phyloP scores from a whole-genome alignment of 2,888 invertebrate genomes.

The Lochmaea capreae region DNA sequence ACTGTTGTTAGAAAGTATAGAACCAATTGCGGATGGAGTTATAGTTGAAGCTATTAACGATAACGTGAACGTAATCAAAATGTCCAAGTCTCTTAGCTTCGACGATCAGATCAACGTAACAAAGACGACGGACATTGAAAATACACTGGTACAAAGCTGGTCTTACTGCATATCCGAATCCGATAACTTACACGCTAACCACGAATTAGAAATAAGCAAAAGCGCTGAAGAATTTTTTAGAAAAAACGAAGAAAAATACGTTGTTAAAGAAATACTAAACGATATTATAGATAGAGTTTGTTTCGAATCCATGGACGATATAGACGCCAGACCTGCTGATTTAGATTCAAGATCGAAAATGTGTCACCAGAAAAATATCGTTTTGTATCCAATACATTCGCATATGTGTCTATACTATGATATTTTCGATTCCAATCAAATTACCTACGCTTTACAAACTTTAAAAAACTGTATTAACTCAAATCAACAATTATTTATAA shows the following conservation, averaged over 20 bases:
- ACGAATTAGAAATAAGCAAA: conserved; percentile 70
- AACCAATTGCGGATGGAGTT: conserved; percentile 62
- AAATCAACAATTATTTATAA: conserved; percentile 79
- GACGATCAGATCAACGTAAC: conserved; percentile 61
- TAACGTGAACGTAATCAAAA: conserved; percentile 36
- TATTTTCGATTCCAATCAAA: conserved; percentile 80
- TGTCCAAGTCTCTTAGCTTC: conserved; percentile 63
- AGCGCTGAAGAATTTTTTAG: conserved; percentile 77
- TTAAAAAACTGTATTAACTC: conserved; percentile 78
- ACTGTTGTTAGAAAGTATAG: conserved; percentile 60
- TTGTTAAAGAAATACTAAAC: conserved; percentile 71
- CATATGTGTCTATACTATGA: conserved; percentile 86
- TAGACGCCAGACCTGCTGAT: conserved; percentile 51
- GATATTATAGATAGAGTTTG: conserved; percentile 71
- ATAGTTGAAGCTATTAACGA: conserved; percentile 51
- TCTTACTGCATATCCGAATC: conserved; percentile 67
- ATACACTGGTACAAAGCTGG: conserved; percentile 70
- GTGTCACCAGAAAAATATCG: conserved; percentile 57
- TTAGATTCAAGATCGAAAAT: conserved; percentile 57
- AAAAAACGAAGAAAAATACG: conserved; percentile 64
- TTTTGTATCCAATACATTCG: conserved; percentile 82
- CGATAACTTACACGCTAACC: conserved; percentile 60
- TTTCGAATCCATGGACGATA: conserved; percentile 51
- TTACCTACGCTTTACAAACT: conserved; percentile 79
- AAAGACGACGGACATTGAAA: conserved; percentile 64